Evolutionary conservation across 2,888 invertebrate species (phyloP).

Genomic region (Itoplectis maculator): DNA sequence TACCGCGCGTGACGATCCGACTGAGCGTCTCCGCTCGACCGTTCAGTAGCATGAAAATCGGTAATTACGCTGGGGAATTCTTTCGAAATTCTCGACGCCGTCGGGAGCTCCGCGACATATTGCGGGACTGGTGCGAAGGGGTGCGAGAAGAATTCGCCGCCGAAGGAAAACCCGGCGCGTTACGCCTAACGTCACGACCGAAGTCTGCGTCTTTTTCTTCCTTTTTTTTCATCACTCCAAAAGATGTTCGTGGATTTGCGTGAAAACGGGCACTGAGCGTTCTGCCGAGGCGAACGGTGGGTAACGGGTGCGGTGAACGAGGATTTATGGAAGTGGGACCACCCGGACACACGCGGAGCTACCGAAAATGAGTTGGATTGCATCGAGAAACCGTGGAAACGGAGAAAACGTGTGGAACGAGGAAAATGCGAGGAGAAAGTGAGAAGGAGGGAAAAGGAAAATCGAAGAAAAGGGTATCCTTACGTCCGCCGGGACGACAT

Average conservation of each 20-base stretch:
- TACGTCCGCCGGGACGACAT: slow-evolving; percentile 72
- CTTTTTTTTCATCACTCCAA: slow-evolving; percentile 9
- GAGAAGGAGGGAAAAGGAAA: slow-evolving; percentile 31
- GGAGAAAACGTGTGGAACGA: not conserved
- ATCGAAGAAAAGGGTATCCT: slow-evolving; percentile 1
- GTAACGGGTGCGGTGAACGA: slow-evolving; percentile 68
- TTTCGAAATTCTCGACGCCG: not conserved
- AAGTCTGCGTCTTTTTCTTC: not conserved
- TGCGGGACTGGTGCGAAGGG: not conserved
- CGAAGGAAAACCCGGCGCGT: not conserved
- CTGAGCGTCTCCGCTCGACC: not conserved
- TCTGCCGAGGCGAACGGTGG: slow-evolving; percentile 61
- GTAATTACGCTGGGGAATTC: slow-evolving; percentile 19
- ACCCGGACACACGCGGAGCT: slow-evolving; percentile 46
- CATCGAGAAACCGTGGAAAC: slow-evolving; percentile 19
- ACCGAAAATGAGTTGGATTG: slow-evolving; percentile 43
- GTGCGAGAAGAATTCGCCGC: not conserved
- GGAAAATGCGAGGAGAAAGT: slow-evolving; percentile 30
- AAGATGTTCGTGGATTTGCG: slow-evolving; percentile 63
- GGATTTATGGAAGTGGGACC: slow-evolving; percentile 67
- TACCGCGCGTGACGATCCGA: not conserved
- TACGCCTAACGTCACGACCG: not conserved
- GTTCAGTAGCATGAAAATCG: slow-evolving; percentile 23
- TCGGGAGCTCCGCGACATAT: not conserved
- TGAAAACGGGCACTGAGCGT: slow-evolving; percentile 66